Evolutionary conservation across 2,797 vertebrate genomes (phyloP), one percentile per base, ranked within the genome.

Genomic region (Epinephelus malabaricus): DNA sequence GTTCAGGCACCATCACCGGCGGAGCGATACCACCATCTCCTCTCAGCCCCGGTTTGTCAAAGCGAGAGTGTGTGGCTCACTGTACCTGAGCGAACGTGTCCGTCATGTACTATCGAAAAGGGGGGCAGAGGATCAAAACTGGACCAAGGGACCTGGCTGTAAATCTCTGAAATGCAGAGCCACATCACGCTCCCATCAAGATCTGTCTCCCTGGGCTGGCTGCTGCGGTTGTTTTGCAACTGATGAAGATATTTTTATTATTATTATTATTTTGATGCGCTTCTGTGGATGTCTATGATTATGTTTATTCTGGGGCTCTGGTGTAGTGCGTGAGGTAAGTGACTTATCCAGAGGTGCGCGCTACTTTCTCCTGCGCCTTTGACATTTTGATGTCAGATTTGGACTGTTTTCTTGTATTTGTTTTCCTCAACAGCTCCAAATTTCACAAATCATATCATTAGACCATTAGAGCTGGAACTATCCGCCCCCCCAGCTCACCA

Each of bases 261-360:
- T 75, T 27, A 25, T 76, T 45, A 25, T 76, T 56, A 49, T 79
- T 83, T 64, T 68, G 81, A 85, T 74, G 86, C 82, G 81, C 76
- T 79, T 76, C 82, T 64, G 85, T 81, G 89, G 91, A 89, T 83
- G 86, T 77, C 83, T 70, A 72, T 78, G 90, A 88, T 86, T 77
- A 89, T 91, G 91, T 86, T 92, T 83, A 89, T 91, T 79, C 85
- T 78, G 86, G 79, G 60, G 82, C 80, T 88, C 73, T 69, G 82
- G 72, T 83, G 87, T 78, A 76, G 86, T 51, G 91, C 85, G 81
- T 92, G 89, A 94, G 94, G 95, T 95, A 92, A 95, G 95, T 94
- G 82, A 92, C 90, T 92, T 89, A 60, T 79, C 81, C 82, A 84
- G 85, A 87, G 83, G 85, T 88, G 82, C 78, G 90, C 89, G 85